Evolutionary conservation across 2,888 invertebrate genomes (phyloP), one percentile per base, ranked within the genome.

Genomic region (Melolontha melolontha): DNA sequence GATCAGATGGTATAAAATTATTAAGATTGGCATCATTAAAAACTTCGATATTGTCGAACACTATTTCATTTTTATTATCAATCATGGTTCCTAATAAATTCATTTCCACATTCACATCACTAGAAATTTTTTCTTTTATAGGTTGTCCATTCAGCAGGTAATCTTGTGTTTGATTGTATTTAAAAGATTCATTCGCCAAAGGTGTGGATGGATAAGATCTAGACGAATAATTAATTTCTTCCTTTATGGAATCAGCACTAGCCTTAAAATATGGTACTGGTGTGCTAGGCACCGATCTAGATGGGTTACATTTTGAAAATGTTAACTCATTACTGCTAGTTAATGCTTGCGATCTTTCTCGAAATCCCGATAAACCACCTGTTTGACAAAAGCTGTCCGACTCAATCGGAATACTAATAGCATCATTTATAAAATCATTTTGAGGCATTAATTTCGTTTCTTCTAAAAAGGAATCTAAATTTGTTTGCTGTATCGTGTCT

Each of bases 201-300:
- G 93, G 93, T 14, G 92, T 92, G 1, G 92, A 90, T 22, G 93
- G 93, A 82, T 92, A 92, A 0, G 93, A 93, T 78, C 91, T 90
- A 11, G 72, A 71, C 12, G 57, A 66, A 41, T 68, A 67, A 39
- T 44, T 66, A 11, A 66, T 22, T 44, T 65, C 62, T 14, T 92
- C 91, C 47, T 84, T 84, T 50, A 74, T 75, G 47, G 67, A 62
- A 47, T 62, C 59, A 34, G 44, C 41, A 22, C 27, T 67, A 29
- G 42, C 57, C 16, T 67, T 67, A 44, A 39, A 39, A 44, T 44
- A 34, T n/a, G 90, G 89, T 70, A 90, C 75, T 16, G 91, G 91
- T 2, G 91, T 91, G 71, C 87, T 89, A 17, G 91, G 91, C 52
- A 91, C 91, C 10, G 91, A 91, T 34, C 91, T 86, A 12, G 91